Evolutionary conservation across 2,888 invertebrate genomes (phyloP), one percentile per base, ranked within the genome.

Genomic region (Plebejus argus): DNA sequence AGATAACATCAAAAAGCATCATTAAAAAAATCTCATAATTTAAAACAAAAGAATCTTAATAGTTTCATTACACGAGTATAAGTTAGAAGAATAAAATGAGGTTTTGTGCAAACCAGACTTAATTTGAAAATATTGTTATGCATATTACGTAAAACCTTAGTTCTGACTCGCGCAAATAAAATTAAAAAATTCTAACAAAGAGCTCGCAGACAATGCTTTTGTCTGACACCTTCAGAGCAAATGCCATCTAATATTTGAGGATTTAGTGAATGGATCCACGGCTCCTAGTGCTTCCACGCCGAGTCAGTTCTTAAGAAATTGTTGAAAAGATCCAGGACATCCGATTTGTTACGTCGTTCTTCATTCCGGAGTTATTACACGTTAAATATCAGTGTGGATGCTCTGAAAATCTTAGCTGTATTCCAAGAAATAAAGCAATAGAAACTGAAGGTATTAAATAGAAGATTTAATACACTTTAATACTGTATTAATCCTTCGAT

Each of bases 131-230:
- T 12, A 33, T 15, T 66, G 66, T 66, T 66, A 66, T 66, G 66
- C 66, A 66, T 66, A 66, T 66, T 33, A 66, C 66, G 66, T 66
- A 33, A 66, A 66, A 28, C 66, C 66, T 33, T 66, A 66, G 33
- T 66, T 33, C 66, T 61, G 58, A 61, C 58, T 66, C 66, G 28
- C 28, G 66, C 66, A 33, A 66, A 56, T 70, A 77, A 70, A 71
- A 70, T 70, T 77, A 70, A 35, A 53, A 53, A 35, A 70, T 8
- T 66, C 49, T 45, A 49, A 33, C 39, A 71, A 71, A 71, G 39
- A 71, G n/a, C 74, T 28, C 23, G 49, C 74, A 74, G 66, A 74
- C 49, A 53, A 74, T 23, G 74, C 74, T 74, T 72, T 74, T 74
- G 74, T 74, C 74, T 53, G 45, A 45, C 74, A 74, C 74, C 49